Percentiles rank a stretch among this genome's conserved stretches.
These are phyloP conservation scores for Neomonachus schauinslandi DNA, from an alignment of 2,113 vertebrate species.

Conservation along the genomic window DNA sequence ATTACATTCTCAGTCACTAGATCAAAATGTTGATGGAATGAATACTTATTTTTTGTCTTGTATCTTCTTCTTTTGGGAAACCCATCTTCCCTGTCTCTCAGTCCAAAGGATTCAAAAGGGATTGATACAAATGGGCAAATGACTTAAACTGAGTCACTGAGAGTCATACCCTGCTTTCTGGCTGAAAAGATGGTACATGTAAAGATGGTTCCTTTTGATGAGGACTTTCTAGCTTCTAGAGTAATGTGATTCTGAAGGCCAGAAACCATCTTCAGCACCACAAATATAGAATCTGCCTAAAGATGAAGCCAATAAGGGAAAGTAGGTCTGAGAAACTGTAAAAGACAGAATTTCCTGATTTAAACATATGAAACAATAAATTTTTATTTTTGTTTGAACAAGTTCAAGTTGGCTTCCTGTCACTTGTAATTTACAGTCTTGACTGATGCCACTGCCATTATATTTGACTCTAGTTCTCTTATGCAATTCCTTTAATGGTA, in stretches of 20 bases:
- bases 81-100: not conserved
- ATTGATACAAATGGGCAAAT: not conserved
- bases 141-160: not conserved
- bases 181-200: not conserved
- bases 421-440: slow-evolving; percentile 34
- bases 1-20: not conserved
- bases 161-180: not conserved
- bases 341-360: slow-evolving; percentile 1
- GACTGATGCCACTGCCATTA: not conserved
- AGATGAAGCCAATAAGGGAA: not conserved
- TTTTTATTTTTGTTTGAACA: slow-evolving; percentile 48
- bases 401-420: slow-evolving; percentile 48
- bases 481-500: slow-evolving; percentile 34
- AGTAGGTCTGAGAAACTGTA: slow-evolving; percentile 27
- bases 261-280: not conserved
- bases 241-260: not conserved
- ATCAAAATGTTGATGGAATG: not conserved
- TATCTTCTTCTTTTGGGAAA: not conserved
- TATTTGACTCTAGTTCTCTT: slow-evolving; percentile 50
- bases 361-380: slow-evolving; percentile 38
- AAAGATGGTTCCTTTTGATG: not conserved
- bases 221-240: not conserved
- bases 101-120: not conserved
- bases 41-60: not conserved
- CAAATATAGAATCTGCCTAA: not conserved